Base-by-base conservation (phyloP, 2,797 vertebrate genomes). In the Diceros bicornis region DNA sequence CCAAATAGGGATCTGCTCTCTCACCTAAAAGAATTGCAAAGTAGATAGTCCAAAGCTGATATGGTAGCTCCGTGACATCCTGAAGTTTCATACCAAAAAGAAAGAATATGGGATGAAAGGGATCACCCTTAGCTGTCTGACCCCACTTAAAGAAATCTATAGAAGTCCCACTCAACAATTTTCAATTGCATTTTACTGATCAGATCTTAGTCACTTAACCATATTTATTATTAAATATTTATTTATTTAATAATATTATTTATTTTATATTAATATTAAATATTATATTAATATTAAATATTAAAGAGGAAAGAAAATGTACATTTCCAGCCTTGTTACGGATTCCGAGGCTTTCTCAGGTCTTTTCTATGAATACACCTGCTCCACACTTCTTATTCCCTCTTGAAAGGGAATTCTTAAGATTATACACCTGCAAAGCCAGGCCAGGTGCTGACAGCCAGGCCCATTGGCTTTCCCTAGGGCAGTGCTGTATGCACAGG, bases 291-390 rank as follows among this genome's bases (percentile, higher is more conserved):
- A n/a, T n/a, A n/a, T n/a, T n/a, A n/a, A n/a, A n/a, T n/a, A n/a
- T 78, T 34, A 79, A 79, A 21, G 34, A 79, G 20, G 37, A 25
- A 79, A 85, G 25, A 81, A 96, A 96, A 68, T 87, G 25, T 50
- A 57, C 57, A 12, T 68, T 79, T 23, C 66, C 62, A 89, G 57
- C 21, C 71, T 62, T 29, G n/a, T 20, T 34, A 62, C 21, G 6
- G 16, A 75, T 62, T 75, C 21, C 50, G 41, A 62, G n/a, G 10
- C 32, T 75, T 41, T 50, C 23, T 62, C 16, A 18, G 16, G 7
- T 75, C 57, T 47, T 50, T 62, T 75, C 41, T 75, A 27, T 62
- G 86, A 29, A 62, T 62, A 75, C 4, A 10, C 10, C 32, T 50
- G 32, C 47, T 89, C 71, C 6, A 62, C n/a, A 50, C 44, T 34